Conservation (phyloP, 2,888 invertebrate species). For the Andrena haemorrhoa region DNA sequence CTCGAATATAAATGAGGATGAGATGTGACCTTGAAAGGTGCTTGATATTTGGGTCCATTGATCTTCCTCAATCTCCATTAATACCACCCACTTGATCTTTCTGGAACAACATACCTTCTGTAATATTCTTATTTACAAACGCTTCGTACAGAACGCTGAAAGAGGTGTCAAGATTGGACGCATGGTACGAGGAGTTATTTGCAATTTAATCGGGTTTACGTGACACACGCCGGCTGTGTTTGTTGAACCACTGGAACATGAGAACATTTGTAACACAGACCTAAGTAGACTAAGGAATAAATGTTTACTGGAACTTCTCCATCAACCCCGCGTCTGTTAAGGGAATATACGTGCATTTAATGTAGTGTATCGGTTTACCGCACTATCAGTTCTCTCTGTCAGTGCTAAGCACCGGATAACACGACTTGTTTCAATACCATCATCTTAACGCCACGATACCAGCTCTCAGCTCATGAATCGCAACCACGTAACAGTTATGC, state of each 20-base stretch:
- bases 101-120: neutral
- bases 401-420: neutral
- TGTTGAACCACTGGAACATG: neutral
- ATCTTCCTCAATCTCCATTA: neutral
- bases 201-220: conserved; percentile 1
- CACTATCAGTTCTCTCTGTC: neutral
- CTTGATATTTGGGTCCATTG: no score
- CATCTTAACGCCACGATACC: neutral
- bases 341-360: neutral
- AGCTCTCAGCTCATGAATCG: neutral
- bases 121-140: neutral
- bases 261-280: neutral
- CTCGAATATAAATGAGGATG: no score
- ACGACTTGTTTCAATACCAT: neutral
- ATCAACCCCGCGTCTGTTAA: neutral
- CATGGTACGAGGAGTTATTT: neutral
- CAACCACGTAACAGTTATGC: conserved; percentile 5
- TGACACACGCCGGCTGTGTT: neutral
- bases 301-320: neutral
- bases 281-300: neutral
- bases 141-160: neutral
- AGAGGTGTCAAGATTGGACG: neutral
- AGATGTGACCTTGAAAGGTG: no score
- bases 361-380: neutral
- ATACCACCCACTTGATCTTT: neutral